These are phyloP conservation scores for Perizoma affinitatum DNA, from an alignment of 2,888 invertebrate species.

Conservation along the genomic window DNA sequence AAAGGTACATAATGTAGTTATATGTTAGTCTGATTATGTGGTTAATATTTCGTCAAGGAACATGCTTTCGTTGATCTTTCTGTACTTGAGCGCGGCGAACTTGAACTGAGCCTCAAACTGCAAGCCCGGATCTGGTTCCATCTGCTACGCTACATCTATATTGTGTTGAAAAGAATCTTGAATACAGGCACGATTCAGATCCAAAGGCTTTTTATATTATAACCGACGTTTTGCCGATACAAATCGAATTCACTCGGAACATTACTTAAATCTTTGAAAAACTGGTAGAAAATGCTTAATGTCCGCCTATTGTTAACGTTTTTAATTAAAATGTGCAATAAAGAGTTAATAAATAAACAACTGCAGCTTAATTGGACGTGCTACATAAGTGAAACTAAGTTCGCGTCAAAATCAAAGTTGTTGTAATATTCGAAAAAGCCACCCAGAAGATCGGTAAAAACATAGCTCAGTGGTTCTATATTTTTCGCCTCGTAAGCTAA, in stretches of 20 bases:
- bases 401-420: constrained; percentile 6
- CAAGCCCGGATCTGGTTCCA: background rate
- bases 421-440: constrained; percentile 27
- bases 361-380: constrained; percentile 7
- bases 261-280: constrained; percentile 8
- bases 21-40: too few relatives aligned
- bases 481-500: background rate
- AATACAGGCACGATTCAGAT: constrained; percentile 7
- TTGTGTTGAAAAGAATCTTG: constrained; percentile 16
- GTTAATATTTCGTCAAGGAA: constrained; percentile 14
- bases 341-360: too few relatives aligned
- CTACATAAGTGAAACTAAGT: too few relatives aligned
- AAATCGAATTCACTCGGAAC: constrained; percentile 9
- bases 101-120: constrained; percentile 1
- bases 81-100: background rate
- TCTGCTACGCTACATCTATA: constrained; percentile 4
- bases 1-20: too few relatives aligned
- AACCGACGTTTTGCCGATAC: constrained; percentile 10
- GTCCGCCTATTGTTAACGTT: too few relatives aligned
- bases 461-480: constrained; percentile 4
- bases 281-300: too few relatives aligned
- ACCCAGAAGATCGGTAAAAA: constrained; percentile 13
- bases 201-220: background rate
- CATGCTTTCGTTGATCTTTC: background rate
- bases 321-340: too few relatives aligned